These are phyloP conservation scores for Podarcis raffonei DNA, from an alignment of 2,113 vertebrate genomes.

Conservation along the genomic window DNA sequence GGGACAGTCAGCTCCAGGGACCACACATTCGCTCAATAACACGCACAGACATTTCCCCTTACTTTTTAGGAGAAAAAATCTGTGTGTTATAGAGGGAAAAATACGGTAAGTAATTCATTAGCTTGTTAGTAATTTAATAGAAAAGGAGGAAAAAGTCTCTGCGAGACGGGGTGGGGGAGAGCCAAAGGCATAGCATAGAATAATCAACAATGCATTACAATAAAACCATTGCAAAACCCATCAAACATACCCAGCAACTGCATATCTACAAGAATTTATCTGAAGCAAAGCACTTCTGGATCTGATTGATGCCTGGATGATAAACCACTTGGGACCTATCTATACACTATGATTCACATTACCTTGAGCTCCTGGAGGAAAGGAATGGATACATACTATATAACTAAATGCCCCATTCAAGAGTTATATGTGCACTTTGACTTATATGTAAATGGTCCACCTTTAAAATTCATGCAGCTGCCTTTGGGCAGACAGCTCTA, in stretches of 20 bases:
- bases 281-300: not conserved
- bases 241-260: not conserved
- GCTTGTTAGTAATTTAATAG: no score
- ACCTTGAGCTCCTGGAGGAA: not conserved
- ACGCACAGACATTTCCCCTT: no score
- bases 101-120: no score
- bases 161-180: no score
- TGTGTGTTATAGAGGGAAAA: no score
- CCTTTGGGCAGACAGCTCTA: not conserved
- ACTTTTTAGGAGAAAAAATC: no score
- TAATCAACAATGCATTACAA: no score
- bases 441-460: not conserved
- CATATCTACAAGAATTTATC: not conserved
- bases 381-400: not conserved
- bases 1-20: no score
- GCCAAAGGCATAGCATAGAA: no score
- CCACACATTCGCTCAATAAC: no score
- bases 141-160: no score
- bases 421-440: not conserved
- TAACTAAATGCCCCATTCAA: not conserved
- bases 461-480: not conserved
- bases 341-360: not conserved
- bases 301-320: not conserved
- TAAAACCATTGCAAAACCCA: not conserved
- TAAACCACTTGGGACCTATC: not conserved